A percentile compares a stretch with the other conserved stretches of the same genome.
Conservation (phyloP, 2,113 vertebrate genomes). For the Sphyrna mokarran region DNA sequence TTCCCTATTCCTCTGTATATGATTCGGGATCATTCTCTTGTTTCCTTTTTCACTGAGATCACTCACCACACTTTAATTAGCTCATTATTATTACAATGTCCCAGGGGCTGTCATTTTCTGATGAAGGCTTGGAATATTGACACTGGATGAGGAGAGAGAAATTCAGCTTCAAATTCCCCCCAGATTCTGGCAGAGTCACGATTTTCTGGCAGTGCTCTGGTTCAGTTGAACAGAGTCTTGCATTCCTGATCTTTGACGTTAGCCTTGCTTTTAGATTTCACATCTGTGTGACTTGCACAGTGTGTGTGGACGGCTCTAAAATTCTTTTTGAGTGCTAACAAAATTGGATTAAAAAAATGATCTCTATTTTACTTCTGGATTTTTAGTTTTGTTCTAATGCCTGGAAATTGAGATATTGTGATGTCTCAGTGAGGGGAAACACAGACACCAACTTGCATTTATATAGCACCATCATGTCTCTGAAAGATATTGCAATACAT, state of each 20-base stretch:
- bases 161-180: neutral
- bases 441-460: neutral
- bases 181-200: neutral
- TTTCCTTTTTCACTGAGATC: neutral
- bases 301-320: neutral
- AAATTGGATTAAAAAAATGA: neutral
- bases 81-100: neutral
- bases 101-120: neutral
- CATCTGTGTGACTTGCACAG: neutral
- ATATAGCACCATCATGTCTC: neutral
- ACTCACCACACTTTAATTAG: neutral
- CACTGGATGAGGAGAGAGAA: neutral
- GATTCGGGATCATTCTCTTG: neutral
- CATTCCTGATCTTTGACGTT: constrained; percentile 15
- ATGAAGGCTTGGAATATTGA: neutral
- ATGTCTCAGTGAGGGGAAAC: neutral
- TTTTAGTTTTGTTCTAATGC: neutral
- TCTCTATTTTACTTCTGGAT: neutral
- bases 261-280: neutral
- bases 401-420: neutral
- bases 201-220: neutral
- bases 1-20: neutral
- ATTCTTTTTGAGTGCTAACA: neutral
- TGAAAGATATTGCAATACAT: neutral
- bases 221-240: neutral